Conservation (phyloP, 2,888 invertebrate genomes). For the Orgyia antiqua region DNA sequence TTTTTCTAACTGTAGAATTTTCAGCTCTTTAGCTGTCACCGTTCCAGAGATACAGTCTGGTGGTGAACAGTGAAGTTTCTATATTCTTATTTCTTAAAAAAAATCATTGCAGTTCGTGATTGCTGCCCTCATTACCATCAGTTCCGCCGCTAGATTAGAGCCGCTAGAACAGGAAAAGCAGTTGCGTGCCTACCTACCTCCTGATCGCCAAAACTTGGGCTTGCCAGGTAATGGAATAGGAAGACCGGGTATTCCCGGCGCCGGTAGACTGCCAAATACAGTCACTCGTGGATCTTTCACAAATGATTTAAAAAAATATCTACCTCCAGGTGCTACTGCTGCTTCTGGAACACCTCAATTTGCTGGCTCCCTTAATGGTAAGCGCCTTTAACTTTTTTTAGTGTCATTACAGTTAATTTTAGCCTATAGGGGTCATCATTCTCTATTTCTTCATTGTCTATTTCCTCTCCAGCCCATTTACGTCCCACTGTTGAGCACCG, state of each 20-base stretch:
- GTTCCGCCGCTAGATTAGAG: slow-evolving; percentile 58
- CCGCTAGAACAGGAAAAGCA: slow-evolving; percentile 39
- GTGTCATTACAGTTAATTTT: no score
- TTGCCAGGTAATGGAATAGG: slow-evolving; percentile 16
- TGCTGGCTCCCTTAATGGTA: slow-evolving; percentile 5
- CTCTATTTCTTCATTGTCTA: no score
- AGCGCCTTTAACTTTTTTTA: no score
- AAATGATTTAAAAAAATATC: slow-evolving; percentile 60
- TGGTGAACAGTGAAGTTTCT: no score
- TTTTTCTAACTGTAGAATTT: no score
- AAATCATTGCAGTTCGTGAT: slow-evolving; percentile 59
- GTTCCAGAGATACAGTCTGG: no score
- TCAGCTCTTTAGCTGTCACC: no score
- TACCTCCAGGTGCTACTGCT: slow-evolving; percentile 53
- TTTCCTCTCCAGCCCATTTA: no score
- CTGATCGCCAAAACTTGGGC: slow-evolving; percentile 30
- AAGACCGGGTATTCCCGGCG: slow-evolving; percentile 20
- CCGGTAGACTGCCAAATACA: slow-evolving; percentile 7
- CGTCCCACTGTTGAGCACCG: no score
- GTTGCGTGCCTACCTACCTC: slow-evolving; percentile 56
- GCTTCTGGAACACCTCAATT: slow-evolving; percentile 1
- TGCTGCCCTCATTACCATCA: slow-evolving; percentile 52
- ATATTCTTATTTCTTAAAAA: no score
- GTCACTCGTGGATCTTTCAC: slow-evolving; percentile 27
- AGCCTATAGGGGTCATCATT: no score